Evolutionary conservation across 1,140 invertebrate genomes (phyloP).

Genomic region (Pseudachorutes palmiensis): DNA sequence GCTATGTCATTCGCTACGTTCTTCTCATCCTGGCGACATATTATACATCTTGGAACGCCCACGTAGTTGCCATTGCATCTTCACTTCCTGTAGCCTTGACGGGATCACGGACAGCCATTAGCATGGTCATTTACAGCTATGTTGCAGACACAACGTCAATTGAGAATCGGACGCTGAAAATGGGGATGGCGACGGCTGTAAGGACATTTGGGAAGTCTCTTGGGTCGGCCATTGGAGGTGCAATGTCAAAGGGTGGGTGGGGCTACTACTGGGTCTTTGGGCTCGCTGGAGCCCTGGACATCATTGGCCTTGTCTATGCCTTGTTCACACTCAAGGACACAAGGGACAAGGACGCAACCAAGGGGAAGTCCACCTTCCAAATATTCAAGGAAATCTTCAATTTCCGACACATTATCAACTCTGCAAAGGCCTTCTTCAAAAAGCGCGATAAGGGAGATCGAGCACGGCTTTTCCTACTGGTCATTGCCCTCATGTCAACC

Average conservation of each 20-base stretch:
- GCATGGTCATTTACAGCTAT: slow-evolving; percentile 45
- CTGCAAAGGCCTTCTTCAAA: slow-evolving; percentile 32
- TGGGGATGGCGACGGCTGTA: slow-evolving; percentile 40
- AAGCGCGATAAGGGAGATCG: slow-evolving; percentile 17
- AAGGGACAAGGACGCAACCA: slow-evolving; percentile 15
- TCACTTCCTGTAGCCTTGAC: slow-evolving; percentile 41
- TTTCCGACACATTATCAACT: slow-evolving; percentile 24
- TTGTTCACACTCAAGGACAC: slow-evolving; percentile 10
- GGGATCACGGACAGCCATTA: slow-evolving; percentile 42
- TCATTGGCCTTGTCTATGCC: slow-evolving; percentile 26
- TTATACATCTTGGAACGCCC: slow-evolving; percentile 40
- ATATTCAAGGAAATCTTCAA: slow-evolving; percentile 28
- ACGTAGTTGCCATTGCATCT: slow-evolving; percentile 40
- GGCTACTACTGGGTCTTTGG: slow-evolving; percentile 32
- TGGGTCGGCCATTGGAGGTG: slow-evolving; percentile 22
- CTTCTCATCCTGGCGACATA: slow-evolving; percentile 69
- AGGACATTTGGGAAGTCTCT: slow-evolving; percentile 24
- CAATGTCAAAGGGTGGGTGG: slow-evolving; percentile 16
- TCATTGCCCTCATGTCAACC: slow-evolving; percentile 29
- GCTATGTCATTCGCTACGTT: slow-evolving; percentile 65
- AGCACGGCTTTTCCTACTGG: slow-evolving; percentile 23
- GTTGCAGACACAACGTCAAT: slow-evolving; percentile 42
- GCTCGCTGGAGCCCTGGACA: slow-evolving; percentile 28
- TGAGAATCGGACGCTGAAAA: slow-evolving; percentile 41
- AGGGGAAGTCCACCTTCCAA: neutral